Base-by-base conservation (phyloP, 2,113 vertebrate genomes). In the Talpa occidentalis region DNA sequence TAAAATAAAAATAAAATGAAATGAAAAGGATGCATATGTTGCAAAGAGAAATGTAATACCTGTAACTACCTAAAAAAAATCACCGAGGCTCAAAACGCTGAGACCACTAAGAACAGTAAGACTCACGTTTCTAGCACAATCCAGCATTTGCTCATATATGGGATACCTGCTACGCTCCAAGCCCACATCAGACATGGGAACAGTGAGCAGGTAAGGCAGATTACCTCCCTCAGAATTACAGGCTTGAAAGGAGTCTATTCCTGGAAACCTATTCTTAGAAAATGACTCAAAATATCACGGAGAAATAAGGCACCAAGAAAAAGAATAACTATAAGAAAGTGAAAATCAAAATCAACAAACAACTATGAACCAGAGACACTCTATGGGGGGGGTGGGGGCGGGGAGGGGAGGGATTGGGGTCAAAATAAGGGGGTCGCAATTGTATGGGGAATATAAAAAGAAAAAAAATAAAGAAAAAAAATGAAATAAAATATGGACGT, bases 51-150 rank as follows among this genome's bases (percentile, higher is more conserved):
- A 30, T 0, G 1, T 28, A 44, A 40, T 10, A 64, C 5, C 16
- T 3, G 47, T 32, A 52, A 17, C 78, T 6, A 64, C 87, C 37
- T 47, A 82, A 44, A 26, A 44, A 26, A 42, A 17, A 32, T 69
- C 60, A 7, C 60, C 2, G 3, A 73, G 1, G 47, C n/a, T 19
- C 37, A 32, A 2, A 6, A 11, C 0, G 15, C 24, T 2, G 21
- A 28, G 22, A 60, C 3, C 17, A 40, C 0, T 8, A 19, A 37
- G 8, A 30, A 44, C 12, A 0, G 1, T 0, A 1, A 9, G 40
- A 40, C 4, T 47, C 28, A 10, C 1, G 6, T 12, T 77, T 72
- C 60, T 5, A n/a, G 0, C 60, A 52, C 49, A 6, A 56, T 1
- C 54, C 17, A 1, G 21, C 78, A 64, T 5, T 77, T 37, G 5